Evolutionary conservation across 2,113 vertebrate species (phyloP).

Genomic region (Martes martes): DNA sequence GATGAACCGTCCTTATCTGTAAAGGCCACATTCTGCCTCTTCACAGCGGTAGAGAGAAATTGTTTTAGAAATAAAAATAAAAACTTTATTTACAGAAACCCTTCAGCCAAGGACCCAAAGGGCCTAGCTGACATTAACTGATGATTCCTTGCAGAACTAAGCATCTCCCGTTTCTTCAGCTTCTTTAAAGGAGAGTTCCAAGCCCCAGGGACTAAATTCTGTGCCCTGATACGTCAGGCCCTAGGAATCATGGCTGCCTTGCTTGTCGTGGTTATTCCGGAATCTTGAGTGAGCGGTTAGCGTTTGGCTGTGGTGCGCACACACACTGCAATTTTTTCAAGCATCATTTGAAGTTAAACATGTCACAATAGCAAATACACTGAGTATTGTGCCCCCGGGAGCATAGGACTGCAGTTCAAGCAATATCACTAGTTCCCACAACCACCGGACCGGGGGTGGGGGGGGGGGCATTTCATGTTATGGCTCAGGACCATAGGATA

Average conservation of each 20-base stretch:
- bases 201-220: neutral
- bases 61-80: constrained; percentile 43
- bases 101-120: neutral
- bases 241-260: neutral
- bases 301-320: neutral
- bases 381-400: neutral
- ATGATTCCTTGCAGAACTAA: neutral
- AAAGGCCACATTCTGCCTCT: neutral
- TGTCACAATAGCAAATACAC: neutral
- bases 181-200: neutral
- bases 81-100: neutral
- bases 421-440: too few species aligned
- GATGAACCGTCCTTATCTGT: constrained; percentile 6
- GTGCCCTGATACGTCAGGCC: neutral
- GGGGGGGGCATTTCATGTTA: neutral
- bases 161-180: neutral
- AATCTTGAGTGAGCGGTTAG: neutral
- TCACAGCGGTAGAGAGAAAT: neutral
- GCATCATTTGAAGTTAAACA: neutral
- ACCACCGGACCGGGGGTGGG: neutral
- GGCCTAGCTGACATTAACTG: neutral
- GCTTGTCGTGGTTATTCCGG: neutral
- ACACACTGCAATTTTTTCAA: neutral
- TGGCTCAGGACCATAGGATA: neutral
- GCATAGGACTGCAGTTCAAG: rapidly evolving